Evolutionary conservation across 2,797 vertebrate genomes (phyloP).

Genomic region (Picus viridis): DNA sequence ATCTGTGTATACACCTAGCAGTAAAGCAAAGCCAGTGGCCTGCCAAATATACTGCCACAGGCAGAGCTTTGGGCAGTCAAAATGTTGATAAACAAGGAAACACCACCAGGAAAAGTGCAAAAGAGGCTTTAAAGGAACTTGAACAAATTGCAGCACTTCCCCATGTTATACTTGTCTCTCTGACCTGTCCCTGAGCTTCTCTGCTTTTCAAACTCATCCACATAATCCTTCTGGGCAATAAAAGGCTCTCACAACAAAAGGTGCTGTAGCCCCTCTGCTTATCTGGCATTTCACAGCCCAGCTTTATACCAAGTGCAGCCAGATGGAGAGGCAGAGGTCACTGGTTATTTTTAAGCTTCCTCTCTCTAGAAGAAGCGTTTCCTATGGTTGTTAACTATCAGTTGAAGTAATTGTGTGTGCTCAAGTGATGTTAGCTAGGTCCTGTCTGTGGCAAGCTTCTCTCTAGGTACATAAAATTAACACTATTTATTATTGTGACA

Average conservation of each 20-base stretch:
- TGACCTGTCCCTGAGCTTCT: background rate
- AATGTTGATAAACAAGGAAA: background rate
- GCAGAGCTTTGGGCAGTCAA: background rate
- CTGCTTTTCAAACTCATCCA: background rate
- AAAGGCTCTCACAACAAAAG: constrained; percentile 24
- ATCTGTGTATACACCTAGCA: background rate
- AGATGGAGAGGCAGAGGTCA: constrained; percentile 66
- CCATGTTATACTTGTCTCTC: background rate
- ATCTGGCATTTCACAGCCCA: constrained; percentile 17
- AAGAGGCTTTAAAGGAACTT: background rate
- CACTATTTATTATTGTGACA: background rate
- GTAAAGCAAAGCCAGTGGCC: background rate
- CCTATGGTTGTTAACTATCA: constrained; percentile 52
- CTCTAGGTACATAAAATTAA: background rate
- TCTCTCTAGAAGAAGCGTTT: constrained; percentile 57
- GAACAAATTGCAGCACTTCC: background rate
- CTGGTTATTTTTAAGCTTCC: constrained; percentile 56
- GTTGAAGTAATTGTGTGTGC: constrained; percentile 51
- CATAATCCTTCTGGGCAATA: background rate
- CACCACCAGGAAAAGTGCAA: background rate
- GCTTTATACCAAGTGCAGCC: constrained; percentile 31
- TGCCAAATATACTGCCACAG: background rate
- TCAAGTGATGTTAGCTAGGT: constrained; percentile 2
- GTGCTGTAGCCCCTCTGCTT: background rate
- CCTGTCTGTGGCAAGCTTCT: background rate